phyloP scores from a whole-genome alignment of 2,888 invertebrate species.

The Drosophila neonasuta region DNA sequence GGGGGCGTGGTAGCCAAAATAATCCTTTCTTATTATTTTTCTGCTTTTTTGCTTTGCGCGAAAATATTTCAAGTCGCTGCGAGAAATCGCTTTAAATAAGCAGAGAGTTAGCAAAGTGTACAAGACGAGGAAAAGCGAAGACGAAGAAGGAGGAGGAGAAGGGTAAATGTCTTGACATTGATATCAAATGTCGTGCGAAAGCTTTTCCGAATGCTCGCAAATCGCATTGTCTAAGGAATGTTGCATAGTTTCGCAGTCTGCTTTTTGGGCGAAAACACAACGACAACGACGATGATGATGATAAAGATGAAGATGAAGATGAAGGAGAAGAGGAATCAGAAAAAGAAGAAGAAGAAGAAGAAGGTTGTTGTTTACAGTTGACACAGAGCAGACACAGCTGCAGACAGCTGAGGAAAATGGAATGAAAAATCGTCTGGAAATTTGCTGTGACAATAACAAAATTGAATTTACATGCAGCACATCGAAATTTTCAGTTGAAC shows the following conservation, averaged over 20 bases:
- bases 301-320: too few species aligned
- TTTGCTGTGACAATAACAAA: conserved; percentile 48
- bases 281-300: conserved; percentile 36
- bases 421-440: conserved; percentile 57
- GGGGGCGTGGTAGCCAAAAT: conserved; percentile 59
- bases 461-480: conserved; percentile 39
- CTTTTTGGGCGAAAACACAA: conserved; percentile 45
- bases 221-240: conserved; percentile 57
- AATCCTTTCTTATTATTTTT: conserved; percentile 60
- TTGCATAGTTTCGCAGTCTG: conserved; percentile 60
- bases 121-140: not conserved
- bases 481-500: conserved; percentile 7
- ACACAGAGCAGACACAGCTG: conserved; percentile 72
- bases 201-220: conserved; percentile 47
- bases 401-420: conserved; percentile 51
- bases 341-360: not conserved
- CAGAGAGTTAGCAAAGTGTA: conserved; percentile 14
- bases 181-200: conserved; percentile 71
- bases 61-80: conserved; percentile 52
- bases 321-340: too few species aligned
- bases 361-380: conserved; percentile 72
- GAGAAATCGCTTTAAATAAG: conserved; percentile 64
- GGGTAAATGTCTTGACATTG: conserved; percentile 73
- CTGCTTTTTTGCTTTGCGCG: conserved; percentile 15
- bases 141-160: conserved; percentile 1